Percentiles rank a stretch among this genome's conserved stretches.
Conservation (phyloP, 2,888 invertebrate species). For the Amiota communis region DNA sequence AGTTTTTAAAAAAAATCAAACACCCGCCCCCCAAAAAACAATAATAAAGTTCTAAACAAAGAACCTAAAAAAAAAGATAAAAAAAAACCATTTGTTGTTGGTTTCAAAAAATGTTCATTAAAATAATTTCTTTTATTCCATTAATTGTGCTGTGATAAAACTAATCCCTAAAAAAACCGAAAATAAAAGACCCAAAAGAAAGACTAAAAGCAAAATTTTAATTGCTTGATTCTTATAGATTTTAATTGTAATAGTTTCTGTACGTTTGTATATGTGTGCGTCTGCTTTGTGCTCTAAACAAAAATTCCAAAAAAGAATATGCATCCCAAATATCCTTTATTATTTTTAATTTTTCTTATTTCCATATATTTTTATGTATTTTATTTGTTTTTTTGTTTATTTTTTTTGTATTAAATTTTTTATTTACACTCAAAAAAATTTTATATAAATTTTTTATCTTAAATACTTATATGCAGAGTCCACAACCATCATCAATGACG, state of each 20-base stretch:
- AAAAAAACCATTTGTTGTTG: constrained; percentile 49
- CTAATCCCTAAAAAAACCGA: constrained; percentile 46
- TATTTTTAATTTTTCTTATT: not conserved
- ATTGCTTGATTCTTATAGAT: no score
- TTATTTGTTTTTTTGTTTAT: constrained; percentile 45
- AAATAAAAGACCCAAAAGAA: constrained; percentile 9
- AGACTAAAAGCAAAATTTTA: constrained; percentile 39
- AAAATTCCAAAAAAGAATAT: not conserved
- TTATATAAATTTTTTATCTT: constrained; percentile 51
- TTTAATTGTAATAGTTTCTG: constrained; percentile 32
- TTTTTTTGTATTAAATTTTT: constrained; percentile 47
- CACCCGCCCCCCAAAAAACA: not conserved
- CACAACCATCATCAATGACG: constrained; percentile 77
- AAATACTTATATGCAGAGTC: constrained; percentile 77
- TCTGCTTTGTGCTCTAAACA: constrained; percentile 33
- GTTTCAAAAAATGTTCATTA: constrained; percentile 50
- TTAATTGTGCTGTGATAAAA: constrained; percentile 66
- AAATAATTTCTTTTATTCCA: constrained; percentile 39
- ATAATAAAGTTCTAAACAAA: no score
- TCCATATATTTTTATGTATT: constrained; percentile 21
- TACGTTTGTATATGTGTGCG: constrained; percentile 34
- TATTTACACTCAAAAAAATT: constrained; percentile 50
- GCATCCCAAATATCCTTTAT: constrained; percentile 5
- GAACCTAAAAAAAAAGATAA: constrained; percentile 44
- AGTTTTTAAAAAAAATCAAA: constrained; percentile 41